Evolutionary conservation across 2,113 vertebrate genomes (phyloP).

Genomic region (Alaudala cheleensis): DNA sequence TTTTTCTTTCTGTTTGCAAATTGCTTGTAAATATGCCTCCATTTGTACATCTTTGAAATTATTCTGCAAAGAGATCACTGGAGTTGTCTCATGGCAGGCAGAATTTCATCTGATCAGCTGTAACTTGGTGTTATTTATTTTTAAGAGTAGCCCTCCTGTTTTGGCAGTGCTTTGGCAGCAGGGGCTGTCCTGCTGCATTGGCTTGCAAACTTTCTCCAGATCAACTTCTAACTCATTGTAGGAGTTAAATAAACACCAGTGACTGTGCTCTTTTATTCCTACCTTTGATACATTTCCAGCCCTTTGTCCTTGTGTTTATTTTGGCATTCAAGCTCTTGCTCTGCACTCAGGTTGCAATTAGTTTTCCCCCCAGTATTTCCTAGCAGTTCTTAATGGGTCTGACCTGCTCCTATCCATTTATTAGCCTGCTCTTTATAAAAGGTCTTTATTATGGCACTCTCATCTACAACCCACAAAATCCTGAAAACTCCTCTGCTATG

Average conservation of each 20-base stretch:
- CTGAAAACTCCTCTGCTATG: background rate
- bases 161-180: background rate
- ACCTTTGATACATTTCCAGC: background rate
- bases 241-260: background rate
- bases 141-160: background rate
- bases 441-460: background rate
- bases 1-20: conserved; percentile 25
- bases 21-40: background rate
- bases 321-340: background rate
- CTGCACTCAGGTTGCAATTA: background rate
- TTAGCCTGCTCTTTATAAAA: background rate
- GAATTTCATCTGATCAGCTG: background rate
- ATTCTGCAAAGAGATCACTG: background rate
- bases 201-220: background rate
- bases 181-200: accelerated
- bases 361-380: background rate
- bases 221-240: background rate
- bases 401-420: background rate
- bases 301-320: background rate
- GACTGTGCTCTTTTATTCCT: background rate
- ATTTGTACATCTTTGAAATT: conserved; percentile 12
- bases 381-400: background rate
- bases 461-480: background rate
- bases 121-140: background rate
- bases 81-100: background rate